Conservation (phyloP, 1,140 invertebrate species). For the Trinorchestia longiramus region DNA sequence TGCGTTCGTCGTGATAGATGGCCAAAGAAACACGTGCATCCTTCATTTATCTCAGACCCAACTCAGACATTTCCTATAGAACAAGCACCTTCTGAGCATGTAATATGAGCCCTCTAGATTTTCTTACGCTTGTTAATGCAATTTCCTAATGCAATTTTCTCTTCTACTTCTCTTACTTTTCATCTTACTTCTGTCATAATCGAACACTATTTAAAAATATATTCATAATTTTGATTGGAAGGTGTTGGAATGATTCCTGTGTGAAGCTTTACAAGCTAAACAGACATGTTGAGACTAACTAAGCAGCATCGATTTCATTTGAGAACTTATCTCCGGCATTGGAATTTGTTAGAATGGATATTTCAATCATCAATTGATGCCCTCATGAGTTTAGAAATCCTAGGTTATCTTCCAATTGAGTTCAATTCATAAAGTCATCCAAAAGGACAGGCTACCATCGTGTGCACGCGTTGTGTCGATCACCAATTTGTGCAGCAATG, state of each 20-base stretch:
- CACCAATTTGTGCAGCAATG: too few relatives aligned
- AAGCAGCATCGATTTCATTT: not conserved
- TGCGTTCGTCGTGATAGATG: not conserved
- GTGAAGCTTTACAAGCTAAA: not conserved
- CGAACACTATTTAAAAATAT: not conserved
- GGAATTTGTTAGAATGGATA: not conserved
- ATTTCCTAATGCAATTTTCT: too few relatives aligned
- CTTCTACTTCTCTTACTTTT: too few relatives aligned
- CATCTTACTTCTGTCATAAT: not conserved
- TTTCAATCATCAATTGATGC: too few relatives aligned
- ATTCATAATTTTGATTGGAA: not conserved
- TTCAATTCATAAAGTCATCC: too few relatives aligned
- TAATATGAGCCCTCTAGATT: not conserved
- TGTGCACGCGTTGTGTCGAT: too few relatives aligned
- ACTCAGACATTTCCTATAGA: not conserved
- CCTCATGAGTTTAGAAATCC: too few relatives aligned
- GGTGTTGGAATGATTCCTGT: too few relatives aligned
- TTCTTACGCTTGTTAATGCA: too few relatives aligned
- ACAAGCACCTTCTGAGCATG: not conserved
- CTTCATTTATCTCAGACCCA: not conserved
- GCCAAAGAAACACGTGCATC: not conserved
- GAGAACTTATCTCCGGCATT: not conserved
- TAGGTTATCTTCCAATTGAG: too few relatives aligned
- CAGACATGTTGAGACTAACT: not conserved
- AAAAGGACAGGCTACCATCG: too few relatives aligned